These are phyloP conservation scores for Spatula versicolor DNA, from an alignment of 2,797 vertebrate species.

Conservation along the genomic window DNA sequence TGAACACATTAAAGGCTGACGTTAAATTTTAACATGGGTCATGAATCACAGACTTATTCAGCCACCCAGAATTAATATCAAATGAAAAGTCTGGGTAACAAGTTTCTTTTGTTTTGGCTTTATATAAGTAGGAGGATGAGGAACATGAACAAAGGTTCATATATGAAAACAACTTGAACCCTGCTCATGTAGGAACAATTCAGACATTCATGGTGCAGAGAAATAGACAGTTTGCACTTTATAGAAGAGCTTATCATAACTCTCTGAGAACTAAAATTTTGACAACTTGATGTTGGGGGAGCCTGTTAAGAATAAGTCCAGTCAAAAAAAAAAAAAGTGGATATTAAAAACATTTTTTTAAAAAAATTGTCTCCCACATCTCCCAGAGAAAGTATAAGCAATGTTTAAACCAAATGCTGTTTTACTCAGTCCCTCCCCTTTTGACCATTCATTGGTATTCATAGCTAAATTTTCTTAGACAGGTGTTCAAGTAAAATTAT, in stretches of 20 bases:
- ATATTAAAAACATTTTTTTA: neutral
- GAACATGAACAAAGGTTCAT: slow-evolving; percentile 44
- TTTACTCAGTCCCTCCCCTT: slow-evolving; percentile 23
- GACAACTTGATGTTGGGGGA: neutral
- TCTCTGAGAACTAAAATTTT: neutral
- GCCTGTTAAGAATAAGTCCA: neutral
- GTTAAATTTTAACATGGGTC: slow-evolving; percentile 30
- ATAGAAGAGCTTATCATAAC: neutral
- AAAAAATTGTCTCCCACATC: neutral
- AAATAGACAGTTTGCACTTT: neutral
- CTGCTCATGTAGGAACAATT: neutral
- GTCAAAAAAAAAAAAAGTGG: neutral
- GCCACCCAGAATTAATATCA: slow-evolving; percentile 30
- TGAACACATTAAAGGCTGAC: neutral
- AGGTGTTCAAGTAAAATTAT: neutral
- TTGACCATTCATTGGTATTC: slow-evolving; percentile 20
- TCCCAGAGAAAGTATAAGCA: slow-evolving; percentile 35
- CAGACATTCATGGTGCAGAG: neutral
- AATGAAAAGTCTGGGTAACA: slow-evolving; percentile 49
- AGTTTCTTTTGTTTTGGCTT: slow-evolving; percentile 13
- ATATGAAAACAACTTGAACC: neutral
- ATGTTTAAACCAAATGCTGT: slow-evolving; percentile 15
- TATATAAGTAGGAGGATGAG: slow-evolving; percentile 29
- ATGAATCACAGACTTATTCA: slow-evolving; percentile 45
- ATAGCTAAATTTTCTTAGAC: neutral